Conservation (phyloP, 2,113 vertebrate species). For the Vireo altiloquus region DNA sequence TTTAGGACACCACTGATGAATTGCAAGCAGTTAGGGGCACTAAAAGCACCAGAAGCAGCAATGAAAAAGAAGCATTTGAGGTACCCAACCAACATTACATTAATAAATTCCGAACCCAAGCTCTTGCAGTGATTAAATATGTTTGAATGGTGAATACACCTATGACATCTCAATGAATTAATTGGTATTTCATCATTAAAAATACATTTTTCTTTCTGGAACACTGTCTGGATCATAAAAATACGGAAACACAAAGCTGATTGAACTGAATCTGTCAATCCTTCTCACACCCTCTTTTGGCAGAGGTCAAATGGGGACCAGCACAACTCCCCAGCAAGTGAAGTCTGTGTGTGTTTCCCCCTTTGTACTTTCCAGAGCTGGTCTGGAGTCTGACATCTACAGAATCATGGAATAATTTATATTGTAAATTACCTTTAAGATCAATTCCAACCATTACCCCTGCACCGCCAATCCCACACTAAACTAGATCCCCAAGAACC, state of each 20-base stretch:
- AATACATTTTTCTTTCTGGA: background rate
- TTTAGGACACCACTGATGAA: background rate
- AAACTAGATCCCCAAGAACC: background rate
- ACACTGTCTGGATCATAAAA: background rate
- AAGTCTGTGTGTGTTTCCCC: background rate
- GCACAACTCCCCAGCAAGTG: background rate
- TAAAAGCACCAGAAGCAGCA: background rate
- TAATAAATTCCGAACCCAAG: background rate
- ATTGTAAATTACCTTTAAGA: background rate
- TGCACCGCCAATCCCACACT: background rate
- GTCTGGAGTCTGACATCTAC: background rate
- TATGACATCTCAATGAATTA: background rate
- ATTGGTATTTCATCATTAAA: background rate
- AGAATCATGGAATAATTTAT: background rate
- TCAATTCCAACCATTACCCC: fast-evolving
- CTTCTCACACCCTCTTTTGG: background rate
- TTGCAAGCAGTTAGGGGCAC: background rate
- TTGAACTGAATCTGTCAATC: background rate
- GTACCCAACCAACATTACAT: background rate
- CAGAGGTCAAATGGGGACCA: background rate
- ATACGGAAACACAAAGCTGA: background rate
- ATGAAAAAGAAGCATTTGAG: background rate
- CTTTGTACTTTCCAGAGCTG: background rate
- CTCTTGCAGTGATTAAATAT: background rate
- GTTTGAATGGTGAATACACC: background rate